A percentile compares a stretch with the other conserved stretches of the same genome.
phyloP scores from a whole-genome alignment of 2,888 invertebrate genomes.

The Therioaphis trifolii region DNA sequence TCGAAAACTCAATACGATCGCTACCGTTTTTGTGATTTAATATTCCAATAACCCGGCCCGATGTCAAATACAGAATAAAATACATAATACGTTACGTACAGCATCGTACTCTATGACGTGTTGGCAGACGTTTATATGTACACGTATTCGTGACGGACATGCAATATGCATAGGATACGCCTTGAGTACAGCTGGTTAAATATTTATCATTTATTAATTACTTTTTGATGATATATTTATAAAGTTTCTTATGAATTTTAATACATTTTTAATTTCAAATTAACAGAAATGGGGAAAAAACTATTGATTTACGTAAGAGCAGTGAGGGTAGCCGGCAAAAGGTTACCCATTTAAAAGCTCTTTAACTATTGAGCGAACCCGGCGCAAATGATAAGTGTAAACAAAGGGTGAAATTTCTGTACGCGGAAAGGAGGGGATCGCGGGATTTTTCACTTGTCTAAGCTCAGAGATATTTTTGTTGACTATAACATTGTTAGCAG shows the following conservation, averaged over 20 bases:
- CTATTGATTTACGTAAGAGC: slow-evolving; percentile 33
- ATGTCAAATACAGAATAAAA: too few relatives aligned
- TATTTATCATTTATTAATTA: too few relatives aligned
- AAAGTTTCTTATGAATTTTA: not conserved
- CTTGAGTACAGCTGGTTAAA: too few relatives aligned
- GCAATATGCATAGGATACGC: too few relatives aligned
- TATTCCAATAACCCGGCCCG: too few relatives aligned
- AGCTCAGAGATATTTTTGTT: not conserved
- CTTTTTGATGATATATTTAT: not conserved
- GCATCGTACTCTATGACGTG: too few relatives aligned
- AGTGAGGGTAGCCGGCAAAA: slow-evolving; percentile 25
- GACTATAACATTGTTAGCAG: not conserved
- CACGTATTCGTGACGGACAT: too few relatives aligned
- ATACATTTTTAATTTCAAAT: slow-evolving; percentile 32
- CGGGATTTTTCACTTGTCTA: not conserved
- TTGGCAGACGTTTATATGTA: too few relatives aligned
- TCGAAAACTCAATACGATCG: too few relatives aligned
- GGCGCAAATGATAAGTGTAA: slow-evolving; percentile 32
- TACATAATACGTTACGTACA: too few relatives aligned
- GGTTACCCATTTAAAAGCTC: slow-evolving; percentile 52
- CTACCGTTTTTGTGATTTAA: too few relatives aligned
- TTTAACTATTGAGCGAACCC: slow-evolving; percentile 34
- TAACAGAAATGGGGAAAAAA: not conserved
- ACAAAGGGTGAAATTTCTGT: slow-evolving; percentile 50
- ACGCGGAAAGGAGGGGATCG: not conserved